Evolutionary conservation across 2,888 invertebrate genomes (phyloP).

Genomic region (Agelastica alni): DNA sequence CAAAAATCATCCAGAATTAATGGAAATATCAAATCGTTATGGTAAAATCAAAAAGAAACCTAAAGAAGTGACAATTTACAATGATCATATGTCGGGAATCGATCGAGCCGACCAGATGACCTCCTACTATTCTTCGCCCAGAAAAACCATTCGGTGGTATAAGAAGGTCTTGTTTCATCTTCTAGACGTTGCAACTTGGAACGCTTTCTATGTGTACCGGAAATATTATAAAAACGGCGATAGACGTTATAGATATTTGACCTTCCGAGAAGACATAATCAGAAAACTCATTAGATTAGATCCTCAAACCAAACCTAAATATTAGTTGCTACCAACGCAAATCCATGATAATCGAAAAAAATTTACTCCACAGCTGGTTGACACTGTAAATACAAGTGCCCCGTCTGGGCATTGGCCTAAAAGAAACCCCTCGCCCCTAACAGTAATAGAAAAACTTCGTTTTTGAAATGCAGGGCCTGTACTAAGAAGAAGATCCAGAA

Average conservation of each 20-base stretch:
- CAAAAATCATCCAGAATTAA: constrained; percentile 7
- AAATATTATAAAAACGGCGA: neutral
- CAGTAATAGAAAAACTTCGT: neutral
- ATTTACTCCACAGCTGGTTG: no score
- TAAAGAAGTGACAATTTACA: constrained; percentile 1
- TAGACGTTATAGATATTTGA: constrained; percentile 4
- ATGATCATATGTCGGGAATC: constrained; percentile 2
- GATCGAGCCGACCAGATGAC: constrained; percentile 3
- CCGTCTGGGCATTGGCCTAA: no score
- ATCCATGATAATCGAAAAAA: no score
- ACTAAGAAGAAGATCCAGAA: neutral
- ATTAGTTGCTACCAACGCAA: no score
- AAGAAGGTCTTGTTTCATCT: constrained; percentile 7
- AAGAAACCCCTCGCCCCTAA: neutral
- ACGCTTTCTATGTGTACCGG: constrained; percentile 2
- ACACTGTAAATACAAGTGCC: no score
- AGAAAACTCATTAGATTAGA: constrained; percentile 4
- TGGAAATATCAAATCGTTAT: constrained; percentile 1
- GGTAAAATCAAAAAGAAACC: neutral
- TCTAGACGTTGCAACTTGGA: constrained; percentile 5
- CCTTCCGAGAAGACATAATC: constrained; percentile 3
- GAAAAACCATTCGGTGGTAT: constrained; percentile 9
- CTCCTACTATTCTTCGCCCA: neutral
- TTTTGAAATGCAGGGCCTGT: constrained; percentile 7
- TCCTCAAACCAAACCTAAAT: no score